Evolutionary conservation across 1,140 invertebrate species (phyloP), one percentile per base, ranked within the genome.

Genomic region (Melitaea cinxia): DNA sequence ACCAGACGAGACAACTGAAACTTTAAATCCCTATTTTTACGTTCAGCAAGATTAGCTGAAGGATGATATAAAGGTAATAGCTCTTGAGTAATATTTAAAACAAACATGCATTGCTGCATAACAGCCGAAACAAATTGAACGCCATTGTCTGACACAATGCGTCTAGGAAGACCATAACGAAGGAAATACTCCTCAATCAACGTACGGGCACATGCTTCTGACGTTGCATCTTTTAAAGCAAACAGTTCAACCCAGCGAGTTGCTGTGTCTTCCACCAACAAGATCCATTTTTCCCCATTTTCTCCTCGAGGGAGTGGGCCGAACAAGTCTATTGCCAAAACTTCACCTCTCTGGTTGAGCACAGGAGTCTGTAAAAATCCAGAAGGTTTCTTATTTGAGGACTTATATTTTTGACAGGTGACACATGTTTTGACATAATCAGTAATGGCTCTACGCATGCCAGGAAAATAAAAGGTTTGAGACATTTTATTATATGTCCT

Each of bases 331-430:
- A 81, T 53, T 6, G 78, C 67, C 0, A 80, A 6, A 0, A 77
- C 68, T 65, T 87, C 79, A 24, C 76, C 63, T 4, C 49, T 64
- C 76, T 77, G 65, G 0, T 28, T 10, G 1, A 28, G 28, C 1
- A 67, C 60, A 1, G 67, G 65, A 23, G 68, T 72, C 47, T 75
- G 71, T 0, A 77, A 7, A n/a, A 80, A 45, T 5, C 80, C 78
- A 6, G 72, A 30, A 23, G 78, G 80, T 45, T 82, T 82, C 19
- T 60, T 0, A 56, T 82, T 80, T 9, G 42, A 28, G 1, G 72
- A n/a, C 47, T 83, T 83, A 15, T 77, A 82, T n/a, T 52, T 14
- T 39, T 82, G 71, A 35, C 81, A 80, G 14, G 52, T 26, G 0
- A 52, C 24, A 45, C 79, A 81, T 0, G 45, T 37, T 7, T 60